These are phyloP conservation scores for Cacoxenus indagator DNA, from an alignment of 2,888 invertebrate species.

Conservation along the genomic window DNA sequence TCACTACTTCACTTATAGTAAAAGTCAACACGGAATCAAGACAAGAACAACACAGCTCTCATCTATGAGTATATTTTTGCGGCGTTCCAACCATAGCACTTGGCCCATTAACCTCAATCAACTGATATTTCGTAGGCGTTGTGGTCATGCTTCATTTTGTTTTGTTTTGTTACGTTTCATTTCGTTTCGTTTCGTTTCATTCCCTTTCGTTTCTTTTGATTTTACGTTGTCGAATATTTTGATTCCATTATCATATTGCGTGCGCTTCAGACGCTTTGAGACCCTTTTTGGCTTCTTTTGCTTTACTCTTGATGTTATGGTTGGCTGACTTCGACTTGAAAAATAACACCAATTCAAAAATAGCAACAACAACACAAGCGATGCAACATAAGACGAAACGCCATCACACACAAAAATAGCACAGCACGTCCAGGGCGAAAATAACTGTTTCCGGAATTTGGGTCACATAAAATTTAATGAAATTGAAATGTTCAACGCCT, in stretches of 20 bases:
- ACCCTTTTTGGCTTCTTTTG: conserved; percentile 14
- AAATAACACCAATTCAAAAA: neutral
- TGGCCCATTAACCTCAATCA: too few relatives aligned
- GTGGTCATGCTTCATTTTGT: neutral
- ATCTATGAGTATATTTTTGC: too few relatives aligned
- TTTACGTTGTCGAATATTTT: neutral
- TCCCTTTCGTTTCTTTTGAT: neutral
- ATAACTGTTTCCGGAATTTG: conserved; percentile 63
- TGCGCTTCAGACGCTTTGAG: conserved; percentile 17
- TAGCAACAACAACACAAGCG: neutral
- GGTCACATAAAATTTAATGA: conserved; percentile 66
- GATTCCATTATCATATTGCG: neutral
- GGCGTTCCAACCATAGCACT: too few relatives aligned
- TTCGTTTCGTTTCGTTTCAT: neutral
- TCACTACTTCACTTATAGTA: too few relatives aligned
- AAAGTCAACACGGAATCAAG: too few relatives aligned
- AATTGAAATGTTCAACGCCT: conserved; percentile 58
- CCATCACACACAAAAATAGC: conserved; percentile 5
- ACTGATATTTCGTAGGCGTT: neutral
- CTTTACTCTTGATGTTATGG: conserved; percentile 2
- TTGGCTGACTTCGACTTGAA: conserved; percentile 31
- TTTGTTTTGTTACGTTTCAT: neutral
- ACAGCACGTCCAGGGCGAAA: conserved; percentile 52
- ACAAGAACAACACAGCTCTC: too few relatives aligned
- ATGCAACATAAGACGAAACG: conserved; percentile 14